These are phyloP conservation scores for Antheraea yamamai DNA, from an alignment of 2,888 invertebrate species.

Conservation along the genomic window DNA sequence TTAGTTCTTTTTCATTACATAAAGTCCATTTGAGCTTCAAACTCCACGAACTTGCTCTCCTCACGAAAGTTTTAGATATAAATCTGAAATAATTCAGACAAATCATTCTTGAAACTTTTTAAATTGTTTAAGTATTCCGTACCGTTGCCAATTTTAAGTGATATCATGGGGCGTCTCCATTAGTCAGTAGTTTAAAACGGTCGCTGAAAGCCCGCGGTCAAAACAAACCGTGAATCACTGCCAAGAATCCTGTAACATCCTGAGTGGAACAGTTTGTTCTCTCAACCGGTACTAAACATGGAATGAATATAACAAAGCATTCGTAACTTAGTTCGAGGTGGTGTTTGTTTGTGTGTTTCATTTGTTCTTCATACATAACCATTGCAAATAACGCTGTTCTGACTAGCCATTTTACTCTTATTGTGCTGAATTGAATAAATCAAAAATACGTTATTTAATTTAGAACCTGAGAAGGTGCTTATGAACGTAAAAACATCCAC, in stretches of 20 bases:
- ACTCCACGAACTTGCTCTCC: neutral
- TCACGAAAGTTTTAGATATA: neutral
- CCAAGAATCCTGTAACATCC: slow-evolving; percentile 41
- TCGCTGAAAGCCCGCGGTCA: slow-evolving; percentile 40
- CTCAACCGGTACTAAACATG: slow-evolving; percentile 1
- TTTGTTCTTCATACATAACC: neutral
- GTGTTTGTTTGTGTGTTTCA: neutral
- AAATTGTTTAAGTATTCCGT: slow-evolving; percentile 6
- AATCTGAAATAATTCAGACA: slow-evolving; percentile 13
- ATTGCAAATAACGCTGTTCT: neutral
- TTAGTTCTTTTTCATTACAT: slow-evolving; percentile 4
- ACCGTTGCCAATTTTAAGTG: slow-evolving; percentile 14
- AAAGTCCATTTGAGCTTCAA: slow-evolving; percentile 15
- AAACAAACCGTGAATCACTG: slow-evolving; percentile 80
- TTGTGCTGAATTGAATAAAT: neutral
- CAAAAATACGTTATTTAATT: no score
- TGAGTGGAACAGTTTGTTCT: neutral
- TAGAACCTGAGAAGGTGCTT: no score
- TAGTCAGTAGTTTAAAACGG: slow-evolving; percentile 48
- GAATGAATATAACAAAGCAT: neutral
- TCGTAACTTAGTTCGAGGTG: neutral
- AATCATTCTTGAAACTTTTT: slow-evolving; percentile 9
- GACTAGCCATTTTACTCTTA: neutral
- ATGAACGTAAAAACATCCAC: no score
- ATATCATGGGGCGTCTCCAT: slow-evolving; percentile 52